Percentiles rank a stretch among this genome's conserved stretches.
phyloP scores from a whole-genome alignment of 2,888 invertebrate species.

The Drosophila conformis region DNA sequence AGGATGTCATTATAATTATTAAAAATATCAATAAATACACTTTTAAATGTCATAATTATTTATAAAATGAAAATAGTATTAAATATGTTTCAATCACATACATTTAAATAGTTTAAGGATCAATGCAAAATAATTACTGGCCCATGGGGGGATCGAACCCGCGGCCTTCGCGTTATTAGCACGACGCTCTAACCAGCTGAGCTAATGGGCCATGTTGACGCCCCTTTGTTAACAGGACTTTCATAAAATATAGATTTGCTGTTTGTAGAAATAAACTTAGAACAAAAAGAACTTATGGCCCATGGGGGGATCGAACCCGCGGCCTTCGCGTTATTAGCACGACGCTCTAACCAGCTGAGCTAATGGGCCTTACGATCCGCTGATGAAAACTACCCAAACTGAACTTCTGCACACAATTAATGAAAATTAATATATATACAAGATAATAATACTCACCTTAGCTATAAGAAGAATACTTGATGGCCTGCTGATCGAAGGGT shows the following conservation, averaged over 20 bases:
- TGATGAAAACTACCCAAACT: not conserved
- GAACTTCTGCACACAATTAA: not conserved
- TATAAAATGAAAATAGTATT: not conserved
- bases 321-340: slow-evolving; percentile 85
- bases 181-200: slow-evolving; percentile 86
- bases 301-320: slow-evolving; percentile 85
- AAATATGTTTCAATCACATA: not conserved
- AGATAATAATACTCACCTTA: slow-evolving; percentile 20
- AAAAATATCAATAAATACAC: not conserved
- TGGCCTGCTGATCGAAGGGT: not conserved
- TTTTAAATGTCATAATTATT: not conserved
- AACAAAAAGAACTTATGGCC: slow-evolving; percentile 69
- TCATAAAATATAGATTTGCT: not conserved
- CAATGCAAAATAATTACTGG: not conserved
- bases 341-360: slow-evolving; percentile 86
- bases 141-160: slow-evolving; percentile 82
- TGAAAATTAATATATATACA: not conserved
- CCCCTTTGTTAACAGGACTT: slow-evolving; percentile 12
- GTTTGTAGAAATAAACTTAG: not conserved
- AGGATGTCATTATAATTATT: not conserved
- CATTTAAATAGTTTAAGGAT: not conserved
- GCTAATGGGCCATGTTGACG: slow-evolving; percentile 83
- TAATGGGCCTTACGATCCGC: slow-evolving; percentile 80
- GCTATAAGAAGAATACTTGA: slow-evolving; percentile 1
- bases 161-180: slow-evolving; percentile 85